Evolutionary conservation across 2,888 invertebrate species (phyloP).

Genomic region (Scrobipalpa costella): DNA sequence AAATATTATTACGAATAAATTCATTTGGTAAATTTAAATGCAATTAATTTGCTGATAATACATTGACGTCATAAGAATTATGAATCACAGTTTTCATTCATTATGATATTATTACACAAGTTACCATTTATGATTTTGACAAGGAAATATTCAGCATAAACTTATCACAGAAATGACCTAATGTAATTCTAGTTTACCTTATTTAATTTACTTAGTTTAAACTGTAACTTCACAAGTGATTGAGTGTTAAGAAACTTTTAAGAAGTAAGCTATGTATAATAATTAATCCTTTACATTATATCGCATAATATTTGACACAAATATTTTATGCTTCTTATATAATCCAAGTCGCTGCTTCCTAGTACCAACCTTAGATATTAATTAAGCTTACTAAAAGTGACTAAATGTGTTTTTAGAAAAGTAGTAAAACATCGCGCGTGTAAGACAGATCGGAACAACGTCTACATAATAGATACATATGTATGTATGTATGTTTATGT

Average conservation of each 20-base stretch:
- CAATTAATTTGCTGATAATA: too few species aligned
- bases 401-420: too few species aligned
- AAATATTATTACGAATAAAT: not conserved
- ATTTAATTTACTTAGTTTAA: not conserved
- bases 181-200: not conserved
- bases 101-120: not conserved
- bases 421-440: not conserved
- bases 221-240: not conserved
- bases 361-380: too few species aligned
- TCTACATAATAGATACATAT: not conserved
- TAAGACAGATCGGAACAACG: not conserved
- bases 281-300: too few species aligned
- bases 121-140: not conserved
- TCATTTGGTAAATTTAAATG: not conserved
- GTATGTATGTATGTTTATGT: constrained; percentile 13
- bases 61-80: not conserved
- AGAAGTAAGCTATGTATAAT: too few species aligned
- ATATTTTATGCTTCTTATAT: too few species aligned
- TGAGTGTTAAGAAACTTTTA: too few species aligned
- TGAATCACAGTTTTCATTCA: not conserved
- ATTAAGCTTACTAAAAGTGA: too few species aligned
- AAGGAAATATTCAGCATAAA: not conserved
- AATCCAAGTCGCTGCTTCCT: too few species aligned
- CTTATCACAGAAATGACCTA: not conserved
- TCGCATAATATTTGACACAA: too few species aligned